Evolutionary conservation across 1,140 invertebrate genomes (phyloP), one percentile per base, ranked within the genome.

Genomic region (Plectus sambesii): DNA sequence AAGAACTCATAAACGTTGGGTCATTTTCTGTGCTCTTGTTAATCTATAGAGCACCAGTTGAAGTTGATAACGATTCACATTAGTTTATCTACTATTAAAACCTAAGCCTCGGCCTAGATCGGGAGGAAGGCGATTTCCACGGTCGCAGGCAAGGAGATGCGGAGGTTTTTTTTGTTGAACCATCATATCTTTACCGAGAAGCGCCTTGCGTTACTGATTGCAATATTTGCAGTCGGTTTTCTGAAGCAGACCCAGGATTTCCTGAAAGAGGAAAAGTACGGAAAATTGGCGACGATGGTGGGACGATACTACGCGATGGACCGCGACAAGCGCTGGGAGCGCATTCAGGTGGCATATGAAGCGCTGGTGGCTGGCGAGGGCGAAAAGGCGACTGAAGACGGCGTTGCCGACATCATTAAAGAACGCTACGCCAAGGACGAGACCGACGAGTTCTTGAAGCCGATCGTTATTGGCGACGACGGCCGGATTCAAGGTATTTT

Each of bases 231-330:
- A 63, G 64, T 47, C 35, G 60, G 63, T 25, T 69, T 62, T 43
- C 50, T 69, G 12, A 27, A 70, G 45, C 61, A 65, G 27, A 44
- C 63, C 15, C 35, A 66, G 5, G 57, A 65, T 17, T 68, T 59
- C 36, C 33, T 69, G 5, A 51, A 54, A 8, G 49, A 54, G 19
- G 35, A 51, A 9, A 38, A 46, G 12, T 74, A 74, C 49, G 74
- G 74, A 12, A 58, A 65, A 38, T 48, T 77, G 19, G 58, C 68
- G 6, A 72, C 70, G n/a, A 64, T 77, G 51, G 66, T 61, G 41
- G 74, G 74, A 2, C 61, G 75, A 19, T 75, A 76, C 56, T 75
- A 76, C 59, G 74, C 75, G 6, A 75, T 75, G 74, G 74, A 75
- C 60, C 57, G 74, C 24, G 74, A 77, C 59, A 75, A 75, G 47